Percentiles rank a stretch among this genome's conserved stretches.
Conservation (phyloP, 2,113 vertebrate genomes). For the Siniperca chuatsi region DNA sequence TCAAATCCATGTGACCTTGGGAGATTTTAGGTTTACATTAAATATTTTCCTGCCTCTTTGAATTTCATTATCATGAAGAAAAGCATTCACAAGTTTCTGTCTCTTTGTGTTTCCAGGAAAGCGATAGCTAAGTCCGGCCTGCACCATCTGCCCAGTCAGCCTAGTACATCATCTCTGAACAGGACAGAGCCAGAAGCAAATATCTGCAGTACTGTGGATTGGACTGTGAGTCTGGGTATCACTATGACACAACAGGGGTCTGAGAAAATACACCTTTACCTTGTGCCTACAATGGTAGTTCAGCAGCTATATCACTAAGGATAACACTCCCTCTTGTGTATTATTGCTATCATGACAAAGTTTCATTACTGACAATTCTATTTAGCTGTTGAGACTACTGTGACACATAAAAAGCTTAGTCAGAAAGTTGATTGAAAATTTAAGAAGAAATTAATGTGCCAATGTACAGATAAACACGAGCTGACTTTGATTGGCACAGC, state of each 20-base stretch:
- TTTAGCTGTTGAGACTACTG: neutral
- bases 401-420: neutral
- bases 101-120: conserved; percentile 87
- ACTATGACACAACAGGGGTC: neutral
- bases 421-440: neutral
- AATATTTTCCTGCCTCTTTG: neutral
- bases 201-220: conserved; percentile 91
- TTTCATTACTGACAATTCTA: neutral
- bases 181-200: conserved; percentile 86
- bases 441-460: neutral
- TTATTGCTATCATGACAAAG: neutral
- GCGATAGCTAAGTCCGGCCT: conserved; percentile 94
- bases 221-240: conserved; percentile 90
- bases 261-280: neutral
- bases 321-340: neutral
- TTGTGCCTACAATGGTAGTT: neutral
- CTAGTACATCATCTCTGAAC: conserved; percentile 79
- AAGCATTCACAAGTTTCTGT: neutral
- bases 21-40: neutral
- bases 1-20: neutral
- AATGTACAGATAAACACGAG: neutral
- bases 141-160: conserved; percentile 88
- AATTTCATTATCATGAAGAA: neutral
- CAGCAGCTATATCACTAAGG: neutral
- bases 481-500: neutral